A percentile compares a stretch with the other conserved stretches of the same genome.
These are phyloP conservation scores for Ceratoteleas bidentatus DNA, from an alignment of 1,140 invertebrate genomes.

Conservation along the genomic window DNA sequence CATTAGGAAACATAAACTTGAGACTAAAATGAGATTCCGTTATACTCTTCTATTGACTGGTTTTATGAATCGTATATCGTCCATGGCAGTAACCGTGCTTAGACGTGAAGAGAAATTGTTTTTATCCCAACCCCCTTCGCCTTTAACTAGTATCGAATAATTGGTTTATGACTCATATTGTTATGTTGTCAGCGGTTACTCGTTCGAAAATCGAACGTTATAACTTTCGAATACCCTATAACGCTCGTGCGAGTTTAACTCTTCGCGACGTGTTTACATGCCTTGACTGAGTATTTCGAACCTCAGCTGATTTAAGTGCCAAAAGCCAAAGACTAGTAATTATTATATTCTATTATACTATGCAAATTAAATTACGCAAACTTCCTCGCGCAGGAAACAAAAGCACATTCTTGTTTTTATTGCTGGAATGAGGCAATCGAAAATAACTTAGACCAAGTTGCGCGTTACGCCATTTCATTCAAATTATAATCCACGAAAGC, in stretches of 20 bases:
- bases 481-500: conserved; percentile 25
- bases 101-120: too few relatives aligned
- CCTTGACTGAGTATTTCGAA: conserved; percentile 23
- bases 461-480: conserved; percentile 27
- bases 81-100: too few relatives aligned
- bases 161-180: too few relatives aligned
- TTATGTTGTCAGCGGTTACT: too few relatives aligned
- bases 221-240: too few relatives aligned
- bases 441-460: conserved; percentile 30
- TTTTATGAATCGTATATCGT: too few relatives aligned
- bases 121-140: too few relatives aligned
- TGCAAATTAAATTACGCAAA: conserved; percentile 61
- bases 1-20: too few relatives aligned
- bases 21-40: too few relatives aligned
- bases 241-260: conserved; percentile 32
- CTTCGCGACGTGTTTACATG: conserved; percentile 39
- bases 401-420: conserved; percentile 52
- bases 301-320: conserved; percentile 47
- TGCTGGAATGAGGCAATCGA: conserved; percentile 10
- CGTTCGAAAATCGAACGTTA: too few relatives aligned
- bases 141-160: too few relatives aligned
- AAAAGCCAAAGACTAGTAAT: conserved; percentile 38
- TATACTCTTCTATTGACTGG: too few relatives aligned
- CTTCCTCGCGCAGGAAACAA: conserved; percentile 31
- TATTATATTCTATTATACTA: conserved; percentile 57